Conservation (phyloP, 2,113 vertebrate genomes). For the Sylvicapra grimmia region DNA sequence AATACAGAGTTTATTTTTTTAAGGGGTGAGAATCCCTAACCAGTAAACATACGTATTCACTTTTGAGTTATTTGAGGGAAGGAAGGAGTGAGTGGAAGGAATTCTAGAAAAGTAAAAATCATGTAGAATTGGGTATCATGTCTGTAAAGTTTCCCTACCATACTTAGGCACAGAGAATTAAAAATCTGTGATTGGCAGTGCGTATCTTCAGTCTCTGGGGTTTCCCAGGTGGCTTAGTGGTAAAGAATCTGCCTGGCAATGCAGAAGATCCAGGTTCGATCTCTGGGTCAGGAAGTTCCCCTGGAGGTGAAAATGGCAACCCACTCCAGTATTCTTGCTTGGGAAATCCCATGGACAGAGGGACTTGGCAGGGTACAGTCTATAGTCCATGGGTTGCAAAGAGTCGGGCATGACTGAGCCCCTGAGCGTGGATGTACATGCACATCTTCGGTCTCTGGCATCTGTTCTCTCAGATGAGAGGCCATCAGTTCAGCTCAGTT, state of each 20-base stretch:
- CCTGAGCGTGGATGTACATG: not conserved
- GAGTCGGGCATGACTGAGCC: not conserved
- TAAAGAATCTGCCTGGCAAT: not conserved
- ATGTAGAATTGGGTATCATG: not conserved
- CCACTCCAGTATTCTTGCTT: not conserved
- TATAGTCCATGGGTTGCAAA: not conserved
- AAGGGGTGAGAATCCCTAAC: not conserved
- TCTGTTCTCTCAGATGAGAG: not conserved
- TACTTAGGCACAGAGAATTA: not conserved
- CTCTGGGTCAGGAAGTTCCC: not conserved
- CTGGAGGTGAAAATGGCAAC: not conserved
- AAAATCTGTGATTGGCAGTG: not conserved
- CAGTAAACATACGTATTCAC: not conserved
- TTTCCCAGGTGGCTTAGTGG: not conserved
- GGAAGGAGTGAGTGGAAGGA: not conserved
- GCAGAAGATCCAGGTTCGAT: rapidly evolving
- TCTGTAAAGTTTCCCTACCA: not conserved
- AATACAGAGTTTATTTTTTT: not conserved
- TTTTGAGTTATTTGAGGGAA: not conserved
- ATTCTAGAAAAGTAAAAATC: not conserved
- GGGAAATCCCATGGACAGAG: not conserved
- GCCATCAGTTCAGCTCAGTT: not conserved
- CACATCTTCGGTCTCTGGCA: not conserved
- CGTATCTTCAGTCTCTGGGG: not conserved
- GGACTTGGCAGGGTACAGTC: rapidly evolving